Percentiles rank a stretch among this genome's conserved stretches.
Evolutionary conservation across 2,113 vertebrate genomes (phyloP).

Genomic region (Tragelaphus imberbis): DNA sequence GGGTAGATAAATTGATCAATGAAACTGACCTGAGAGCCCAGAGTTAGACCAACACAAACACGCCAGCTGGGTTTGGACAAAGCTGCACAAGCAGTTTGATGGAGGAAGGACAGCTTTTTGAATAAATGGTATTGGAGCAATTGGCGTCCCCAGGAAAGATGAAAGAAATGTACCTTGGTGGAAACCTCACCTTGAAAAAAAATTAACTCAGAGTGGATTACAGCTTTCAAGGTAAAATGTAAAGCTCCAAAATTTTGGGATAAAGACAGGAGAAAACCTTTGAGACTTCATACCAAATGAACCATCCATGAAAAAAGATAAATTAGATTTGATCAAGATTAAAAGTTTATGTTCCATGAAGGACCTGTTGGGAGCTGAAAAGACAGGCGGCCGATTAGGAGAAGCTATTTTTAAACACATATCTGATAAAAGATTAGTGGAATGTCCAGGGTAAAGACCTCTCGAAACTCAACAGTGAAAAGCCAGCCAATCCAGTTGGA

Average conservation of each 20-base stretch:
- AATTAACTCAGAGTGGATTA: not conserved
- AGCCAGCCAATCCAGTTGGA: not conserved
- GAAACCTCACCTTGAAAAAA: not conserved
- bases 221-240: not conserved
- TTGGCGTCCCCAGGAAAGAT: not conserved
- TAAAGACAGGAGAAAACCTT: not conserved
- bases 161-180: not conserved
- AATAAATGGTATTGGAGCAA: not conserved
- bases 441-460: not conserved
- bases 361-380: not conserved
- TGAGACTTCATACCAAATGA: too few relatives aligned
- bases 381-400: not conserved
- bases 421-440: not conserved
- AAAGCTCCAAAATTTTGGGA: not conserved
- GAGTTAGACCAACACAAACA: not conserved
- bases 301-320: not conserved
- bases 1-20: not conserved
- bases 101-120: not conserved
- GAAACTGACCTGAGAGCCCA: not conserved
- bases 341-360: not conserved
- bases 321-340: not conserved
- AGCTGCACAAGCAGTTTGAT: too few relatives aligned
- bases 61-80: not conserved
- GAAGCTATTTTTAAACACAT: not conserved
- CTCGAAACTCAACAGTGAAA: not conserved